Percentiles rank a stretch among this genome's conserved stretches.
Conservation (phyloP, 1,140 invertebrate genomes). For the Artemia franciscana region DNA sequence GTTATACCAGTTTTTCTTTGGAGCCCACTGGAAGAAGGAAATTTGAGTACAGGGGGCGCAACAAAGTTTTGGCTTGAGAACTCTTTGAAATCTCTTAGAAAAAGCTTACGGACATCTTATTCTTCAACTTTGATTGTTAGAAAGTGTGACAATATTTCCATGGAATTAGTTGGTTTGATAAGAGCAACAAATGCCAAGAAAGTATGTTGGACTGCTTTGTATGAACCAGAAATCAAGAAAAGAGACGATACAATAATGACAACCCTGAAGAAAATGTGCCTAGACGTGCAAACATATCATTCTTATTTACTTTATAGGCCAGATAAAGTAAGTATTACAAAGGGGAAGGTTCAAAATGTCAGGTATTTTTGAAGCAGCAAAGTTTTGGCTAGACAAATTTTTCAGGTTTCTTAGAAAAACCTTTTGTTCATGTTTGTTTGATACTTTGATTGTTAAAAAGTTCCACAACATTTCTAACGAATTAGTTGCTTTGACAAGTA, state of each 20-base stretch:
- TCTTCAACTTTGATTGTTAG: background rate
- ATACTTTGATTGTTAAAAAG: background rate
- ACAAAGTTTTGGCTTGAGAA: background rate
- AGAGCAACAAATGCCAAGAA: background rate
- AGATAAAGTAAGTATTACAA: background rate
- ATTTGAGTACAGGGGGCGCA: background rate
- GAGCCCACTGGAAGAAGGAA: background rate
- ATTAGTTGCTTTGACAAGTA: background rate
- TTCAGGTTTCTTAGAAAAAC: background rate
- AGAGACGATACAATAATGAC: background rate
- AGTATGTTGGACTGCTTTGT: background rate
- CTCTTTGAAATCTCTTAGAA: background rate
- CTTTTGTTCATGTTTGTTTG: background rate
- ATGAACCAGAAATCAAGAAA: conserved; percentile 1
- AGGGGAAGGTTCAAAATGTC: no score
- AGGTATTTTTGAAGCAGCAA: no score
- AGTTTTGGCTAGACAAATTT: background rate
- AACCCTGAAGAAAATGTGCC: background rate
- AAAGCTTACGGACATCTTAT: background rate
- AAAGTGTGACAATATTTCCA: background rate
- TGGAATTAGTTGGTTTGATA: background rate
- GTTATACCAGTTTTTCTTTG: conserved; percentile 1
- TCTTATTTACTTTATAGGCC: conserved; percentile 1
- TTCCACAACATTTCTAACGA: background rate
- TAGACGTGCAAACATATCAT: background rate